These are phyloP conservation scores for Carollia perspicillata DNA, from an alignment of 2,113 vertebrate genomes.

Conservation along the genomic window DNA sequence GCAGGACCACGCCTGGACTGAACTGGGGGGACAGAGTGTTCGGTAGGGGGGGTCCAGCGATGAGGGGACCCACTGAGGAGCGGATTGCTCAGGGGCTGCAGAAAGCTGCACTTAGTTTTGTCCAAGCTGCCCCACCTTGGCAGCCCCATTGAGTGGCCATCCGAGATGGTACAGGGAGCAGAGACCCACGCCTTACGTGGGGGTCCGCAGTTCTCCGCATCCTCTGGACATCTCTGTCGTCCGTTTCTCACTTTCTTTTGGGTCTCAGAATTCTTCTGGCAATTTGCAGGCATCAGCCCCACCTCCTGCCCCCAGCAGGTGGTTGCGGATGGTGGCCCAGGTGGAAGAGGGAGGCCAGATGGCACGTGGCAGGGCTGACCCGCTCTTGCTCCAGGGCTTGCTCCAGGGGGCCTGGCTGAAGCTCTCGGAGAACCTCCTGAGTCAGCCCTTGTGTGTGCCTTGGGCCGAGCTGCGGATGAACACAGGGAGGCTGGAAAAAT, in stretches of 20 bases:
- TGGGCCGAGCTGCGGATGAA: not conserved
- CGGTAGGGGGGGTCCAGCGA: not conserved
- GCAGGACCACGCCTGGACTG: not conserved
- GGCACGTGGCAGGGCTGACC: not conserved
- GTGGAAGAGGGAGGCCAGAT: not conserved
- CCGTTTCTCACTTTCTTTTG: not conserved
- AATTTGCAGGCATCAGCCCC: not conserved
- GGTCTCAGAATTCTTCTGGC: not conserved
- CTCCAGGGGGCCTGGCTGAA: not conserved
- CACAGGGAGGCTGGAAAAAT: not conserved
- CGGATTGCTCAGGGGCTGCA: not conserved
- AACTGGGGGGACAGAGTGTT: not conserved
- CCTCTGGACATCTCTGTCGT: not conserved
- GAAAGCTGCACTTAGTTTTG: not conserved
- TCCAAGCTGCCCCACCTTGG: not conserved
- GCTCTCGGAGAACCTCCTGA: not conserved
- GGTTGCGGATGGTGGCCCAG: not conserved
- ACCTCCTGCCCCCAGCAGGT: not conserved
- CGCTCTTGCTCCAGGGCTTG: not conserved
- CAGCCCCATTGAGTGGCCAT: fast-evolving
- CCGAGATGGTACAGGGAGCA: not conserved
- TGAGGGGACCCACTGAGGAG: not conserved
- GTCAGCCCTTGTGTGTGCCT: not conserved
- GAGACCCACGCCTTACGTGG: not conserved
- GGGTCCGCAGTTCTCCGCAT: not conserved